phyloP scores from a whole-genome alignment of 1,140 invertebrate species.

The Plectrocnemia conspersa region DNA sequence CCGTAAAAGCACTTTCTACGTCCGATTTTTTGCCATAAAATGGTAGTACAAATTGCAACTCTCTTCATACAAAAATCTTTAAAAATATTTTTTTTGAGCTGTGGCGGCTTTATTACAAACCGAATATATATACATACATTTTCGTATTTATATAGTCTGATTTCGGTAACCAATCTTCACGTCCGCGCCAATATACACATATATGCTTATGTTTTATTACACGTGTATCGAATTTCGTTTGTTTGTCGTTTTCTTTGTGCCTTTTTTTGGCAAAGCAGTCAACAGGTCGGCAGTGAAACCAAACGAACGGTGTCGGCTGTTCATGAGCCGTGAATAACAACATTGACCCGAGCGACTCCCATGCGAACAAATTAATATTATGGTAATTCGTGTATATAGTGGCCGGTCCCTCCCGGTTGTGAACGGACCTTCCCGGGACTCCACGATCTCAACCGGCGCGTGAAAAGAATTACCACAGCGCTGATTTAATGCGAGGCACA shows the following conservation, averaged over 20 bases:
- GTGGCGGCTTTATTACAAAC: no score
- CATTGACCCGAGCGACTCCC: conserved; percentile 7
- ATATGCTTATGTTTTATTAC: conserved; percentile 22
- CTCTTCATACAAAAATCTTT: no score
- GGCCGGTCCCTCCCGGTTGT: neutral
- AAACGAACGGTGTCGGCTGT: conserved; percentile 18
- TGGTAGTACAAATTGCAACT: no score
- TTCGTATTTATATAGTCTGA: no score
- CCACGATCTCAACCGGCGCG: conserved; percentile 18
- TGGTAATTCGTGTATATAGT: neutral
- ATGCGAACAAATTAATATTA: conserved; percentile 20
- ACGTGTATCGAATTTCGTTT: conserved; percentile 21
- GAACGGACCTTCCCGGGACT: neutral
- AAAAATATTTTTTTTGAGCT: no score
- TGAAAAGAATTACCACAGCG: conserved; percentile 10
- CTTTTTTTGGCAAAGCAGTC: conserved; percentile 6
- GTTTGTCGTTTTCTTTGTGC: conserved; percentile 8
- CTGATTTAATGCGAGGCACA: conserved; percentile 5
- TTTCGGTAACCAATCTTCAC: no score
- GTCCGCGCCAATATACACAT: conserved; percentile 2
- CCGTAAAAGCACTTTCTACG: no score
- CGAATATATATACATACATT: no score
- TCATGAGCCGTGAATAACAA: conserved; percentile 17
- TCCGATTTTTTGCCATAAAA: no score
- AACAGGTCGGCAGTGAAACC: conserved; percentile 9